Evolutionary conservation across 2,888 invertebrate species (phyloP).

Genomic region (Elysia crispata): DNA sequence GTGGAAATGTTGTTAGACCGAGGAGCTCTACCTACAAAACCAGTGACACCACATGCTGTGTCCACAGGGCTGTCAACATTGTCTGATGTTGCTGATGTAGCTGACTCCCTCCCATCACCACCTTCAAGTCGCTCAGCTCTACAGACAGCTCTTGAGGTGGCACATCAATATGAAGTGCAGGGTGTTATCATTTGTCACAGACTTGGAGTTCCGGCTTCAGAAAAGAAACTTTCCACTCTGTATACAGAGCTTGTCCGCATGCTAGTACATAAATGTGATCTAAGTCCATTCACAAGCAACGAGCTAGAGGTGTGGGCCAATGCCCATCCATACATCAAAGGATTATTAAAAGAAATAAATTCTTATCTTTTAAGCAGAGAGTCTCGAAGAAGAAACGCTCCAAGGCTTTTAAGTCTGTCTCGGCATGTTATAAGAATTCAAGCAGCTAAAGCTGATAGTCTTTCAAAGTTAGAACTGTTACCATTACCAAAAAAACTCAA

Average conservation of each 20-base stretch:
- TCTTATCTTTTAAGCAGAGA: too few relatives aligned
- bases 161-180: conserved; percentile 36
- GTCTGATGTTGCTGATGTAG: too few relatives aligned
- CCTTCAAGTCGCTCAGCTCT: conserved; percentile 21
- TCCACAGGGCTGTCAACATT: too few relatives aligned
- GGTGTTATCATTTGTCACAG: conserved; percentile 26
- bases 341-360: conserved; percentile 41
- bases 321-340: conserved; percentile 7
- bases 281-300: conserved; percentile 21
- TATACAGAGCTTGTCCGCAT: conserved; percentile 59
- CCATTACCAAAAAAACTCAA: conserved; percentile 57
- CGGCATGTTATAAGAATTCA: conserved; percentile 54
- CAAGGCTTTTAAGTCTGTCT: conserved; percentile 53
- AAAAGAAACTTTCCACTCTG: background rate
- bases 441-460: conserved; percentile 50
- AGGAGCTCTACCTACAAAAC: conserved; percentile 44
- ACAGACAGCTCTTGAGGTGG: conserved; percentile 40
- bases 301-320: conserved; percentile 20
- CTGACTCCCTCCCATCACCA: background rate
- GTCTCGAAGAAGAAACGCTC: conserved; percentile 39
- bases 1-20: conserved; percentile 56
- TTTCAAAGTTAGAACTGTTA: conserved; percentile 54
- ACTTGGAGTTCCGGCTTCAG: conserved; percentile 45
- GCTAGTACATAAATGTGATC: conserved; percentile 49
- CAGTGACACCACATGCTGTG: background rate